phyloP scores from a whole-genome alignment of 2,888 invertebrate species.

The Agonopterix heracliana region DNA sequence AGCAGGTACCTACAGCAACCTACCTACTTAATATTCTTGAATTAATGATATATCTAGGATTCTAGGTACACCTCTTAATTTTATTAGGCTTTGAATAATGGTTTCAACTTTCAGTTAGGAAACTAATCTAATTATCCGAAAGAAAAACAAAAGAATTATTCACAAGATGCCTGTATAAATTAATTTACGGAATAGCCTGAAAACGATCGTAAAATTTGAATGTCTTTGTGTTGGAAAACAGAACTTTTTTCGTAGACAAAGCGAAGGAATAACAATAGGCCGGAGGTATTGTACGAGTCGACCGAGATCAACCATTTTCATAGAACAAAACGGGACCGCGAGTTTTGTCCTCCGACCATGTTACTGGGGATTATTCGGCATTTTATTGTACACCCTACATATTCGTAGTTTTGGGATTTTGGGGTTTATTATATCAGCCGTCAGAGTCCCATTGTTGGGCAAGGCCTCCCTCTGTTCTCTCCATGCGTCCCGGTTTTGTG shows the following conservation, averaged over 20 bases:
- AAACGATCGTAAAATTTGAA: slow-evolving; percentile 18
- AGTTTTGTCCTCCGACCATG: slow-evolving; percentile 26
- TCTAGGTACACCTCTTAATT: too few relatives aligned
- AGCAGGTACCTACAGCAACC: slow-evolving; percentile 10
- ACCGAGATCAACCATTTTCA: slow-evolving; percentile 45
- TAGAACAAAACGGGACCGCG: slow-evolving; percentile 40
- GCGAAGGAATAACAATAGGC: slow-evolving; percentile 38
- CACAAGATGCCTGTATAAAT: slow-evolving; percentile 11
- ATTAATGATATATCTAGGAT: too few relatives aligned
- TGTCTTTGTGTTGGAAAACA: slow-evolving; percentile 22
- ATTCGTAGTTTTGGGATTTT: slow-evolving; percentile 1
- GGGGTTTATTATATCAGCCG: too few relatives aligned
- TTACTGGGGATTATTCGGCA: slow-evolving; percentile 10
- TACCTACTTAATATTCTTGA: too few relatives aligned
- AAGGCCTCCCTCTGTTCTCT: too few relatives aligned
- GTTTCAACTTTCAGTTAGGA: too few relatives aligned
- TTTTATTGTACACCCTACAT: slow-evolving; percentile 7
- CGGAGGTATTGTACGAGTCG: slow-evolving; percentile 10
- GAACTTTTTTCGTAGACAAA: slow-evolving; percentile 39
- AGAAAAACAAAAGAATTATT: too few relatives aligned
- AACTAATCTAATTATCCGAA: too few relatives aligned
- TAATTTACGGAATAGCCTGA: slow-evolving; percentile 22
- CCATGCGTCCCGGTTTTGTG: too few relatives aligned
- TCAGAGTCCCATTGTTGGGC: too few relatives aligned
- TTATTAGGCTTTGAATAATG: too few relatives aligned